These are phyloP conservation scores for Steatornis caripensis DNA, from an alignment of 2,113 vertebrate genomes.

Conservation along the genomic window DNA sequence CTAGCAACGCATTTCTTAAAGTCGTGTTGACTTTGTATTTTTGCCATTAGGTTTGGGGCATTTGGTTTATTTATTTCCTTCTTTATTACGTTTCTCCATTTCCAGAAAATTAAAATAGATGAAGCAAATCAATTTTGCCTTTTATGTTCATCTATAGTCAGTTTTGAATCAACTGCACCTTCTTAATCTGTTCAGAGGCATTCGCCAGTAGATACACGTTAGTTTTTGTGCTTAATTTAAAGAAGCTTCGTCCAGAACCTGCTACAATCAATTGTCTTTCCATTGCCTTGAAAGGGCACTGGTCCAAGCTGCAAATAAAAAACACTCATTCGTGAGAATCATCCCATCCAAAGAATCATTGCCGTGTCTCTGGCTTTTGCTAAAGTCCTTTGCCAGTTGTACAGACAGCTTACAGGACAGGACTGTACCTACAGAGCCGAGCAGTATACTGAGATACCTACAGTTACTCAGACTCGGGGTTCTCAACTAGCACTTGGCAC, in stretches of 20 bases:
- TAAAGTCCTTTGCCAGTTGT: not conserved
- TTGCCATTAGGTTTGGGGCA: not conserved
- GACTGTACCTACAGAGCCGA: not conserved
- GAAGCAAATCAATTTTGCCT: constrained; percentile 5
- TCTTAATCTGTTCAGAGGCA: constrained; percentile 13
- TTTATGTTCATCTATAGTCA: not conserved
- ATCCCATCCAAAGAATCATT: not conserved
- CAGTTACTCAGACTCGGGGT: not conserved
- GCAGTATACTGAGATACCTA: not conserved
- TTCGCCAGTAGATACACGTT: not conserved
- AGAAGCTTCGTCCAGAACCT: not conserved
- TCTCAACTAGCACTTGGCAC: not conserved
- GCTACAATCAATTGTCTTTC: not conserved
- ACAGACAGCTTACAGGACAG: not conserved
- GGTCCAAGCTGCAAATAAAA: not conserved
- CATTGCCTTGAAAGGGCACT: not conserved
- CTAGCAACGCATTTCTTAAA: rapidly evolving
- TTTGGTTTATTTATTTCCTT: not conserved
- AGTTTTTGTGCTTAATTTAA: no score
- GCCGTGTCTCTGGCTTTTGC: not conserved
- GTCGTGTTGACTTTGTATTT: not conserved
- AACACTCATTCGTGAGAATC: not conserved
- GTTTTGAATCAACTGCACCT: constrained; percentile 5
- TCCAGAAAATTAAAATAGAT: constrained; percentile 8
- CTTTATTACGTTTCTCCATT: not conserved